These are phyloP conservation scores for Osmoderma eremita DNA, from an alignment of 2,888 invertebrate species.

Conservation along the genomic window DNA sequence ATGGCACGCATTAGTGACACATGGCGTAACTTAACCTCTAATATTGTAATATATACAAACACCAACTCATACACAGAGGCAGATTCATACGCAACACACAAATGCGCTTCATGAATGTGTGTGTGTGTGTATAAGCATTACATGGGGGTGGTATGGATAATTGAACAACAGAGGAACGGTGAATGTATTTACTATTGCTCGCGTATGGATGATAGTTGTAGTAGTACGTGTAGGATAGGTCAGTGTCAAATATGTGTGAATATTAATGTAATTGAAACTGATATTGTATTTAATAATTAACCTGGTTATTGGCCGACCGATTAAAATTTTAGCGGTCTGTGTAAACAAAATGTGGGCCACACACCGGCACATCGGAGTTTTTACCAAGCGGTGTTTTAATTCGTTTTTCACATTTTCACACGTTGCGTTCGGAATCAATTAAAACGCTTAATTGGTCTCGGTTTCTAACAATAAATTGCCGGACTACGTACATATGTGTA, in stretches of 20 bases:
- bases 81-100: too few relatives aligned
- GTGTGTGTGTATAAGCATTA: constrained; percentile 6
- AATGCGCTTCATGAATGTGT: background rate
- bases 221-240: constrained; percentile 52
- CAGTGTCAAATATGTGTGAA: constrained; percentile 61
- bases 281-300: constrained; percentile 61
- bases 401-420: constrained; percentile 43
- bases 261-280: constrained; percentile 61
- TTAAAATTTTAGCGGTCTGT: constrained; percentile 53
- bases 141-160: constrained; percentile 29
- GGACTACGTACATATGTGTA: too few relatives aligned
- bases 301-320: constrained; percentile 54
- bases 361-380: constrained; percentile 5
- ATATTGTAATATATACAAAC: constrained; percentile 25
- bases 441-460: constrained; percentile 39
- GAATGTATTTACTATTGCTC: constrained; percentile 34
- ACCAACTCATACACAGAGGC: background rate
- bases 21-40: constrained; percentile 30
- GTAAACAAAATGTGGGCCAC: constrained; percentile 38
- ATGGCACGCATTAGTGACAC: background rate
- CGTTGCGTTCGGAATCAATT: constrained; percentile 40
- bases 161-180: constrained; percentile 34
- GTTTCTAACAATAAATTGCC: too few relatives aligned
- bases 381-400: constrained; percentile 28
- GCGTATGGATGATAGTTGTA: constrained; percentile 29